A percentile compares a stretch with the other conserved stretches of the same genome.
Conservation (phyloP, 2,113 vertebrate genomes). For the Gasterosteus aculeatus region DNA sequence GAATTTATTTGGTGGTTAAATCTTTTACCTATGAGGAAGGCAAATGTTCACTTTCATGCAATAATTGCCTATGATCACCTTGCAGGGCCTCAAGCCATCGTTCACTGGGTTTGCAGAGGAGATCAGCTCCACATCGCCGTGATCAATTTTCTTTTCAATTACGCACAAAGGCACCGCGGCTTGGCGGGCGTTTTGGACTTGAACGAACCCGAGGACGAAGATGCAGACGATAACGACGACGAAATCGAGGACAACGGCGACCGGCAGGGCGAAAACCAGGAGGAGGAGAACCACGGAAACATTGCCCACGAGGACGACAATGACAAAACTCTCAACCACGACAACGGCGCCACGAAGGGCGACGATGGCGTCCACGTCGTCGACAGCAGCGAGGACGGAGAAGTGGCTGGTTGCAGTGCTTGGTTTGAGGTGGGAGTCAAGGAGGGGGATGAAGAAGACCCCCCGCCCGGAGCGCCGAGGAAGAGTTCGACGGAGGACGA, state of each 20-base stretch:
- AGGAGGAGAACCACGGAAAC: neutral
- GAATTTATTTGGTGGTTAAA: neutral
- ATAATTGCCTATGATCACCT: neutral
- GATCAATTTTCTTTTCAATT: neutral
- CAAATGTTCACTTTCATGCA: neutral
- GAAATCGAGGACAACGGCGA: neutral
- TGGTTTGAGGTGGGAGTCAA: neutral
- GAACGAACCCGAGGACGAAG: too few species aligned
- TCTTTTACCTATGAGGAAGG: neutral
- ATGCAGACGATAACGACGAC: too few species aligned
- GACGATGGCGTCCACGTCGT: neutral
- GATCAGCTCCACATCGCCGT: neutral
- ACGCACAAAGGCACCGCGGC: accelerated
- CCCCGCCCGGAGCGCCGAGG: neutral
- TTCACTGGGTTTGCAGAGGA: neutral
- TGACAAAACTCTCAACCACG: neutral
- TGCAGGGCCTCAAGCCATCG: neutral
- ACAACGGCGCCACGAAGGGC: neutral
- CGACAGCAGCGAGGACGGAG: neutral
- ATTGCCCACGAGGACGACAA: too few species aligned
- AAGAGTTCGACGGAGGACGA: neutral
- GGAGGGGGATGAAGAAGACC: neutral
- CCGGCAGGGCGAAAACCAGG: neutral
- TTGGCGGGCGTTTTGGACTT: accelerated
- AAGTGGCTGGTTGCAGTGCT: neutral